Evolutionary conservation across 1,140 invertebrate species (phyloP).

Genomic region (Saccostrea echinata): DNA sequence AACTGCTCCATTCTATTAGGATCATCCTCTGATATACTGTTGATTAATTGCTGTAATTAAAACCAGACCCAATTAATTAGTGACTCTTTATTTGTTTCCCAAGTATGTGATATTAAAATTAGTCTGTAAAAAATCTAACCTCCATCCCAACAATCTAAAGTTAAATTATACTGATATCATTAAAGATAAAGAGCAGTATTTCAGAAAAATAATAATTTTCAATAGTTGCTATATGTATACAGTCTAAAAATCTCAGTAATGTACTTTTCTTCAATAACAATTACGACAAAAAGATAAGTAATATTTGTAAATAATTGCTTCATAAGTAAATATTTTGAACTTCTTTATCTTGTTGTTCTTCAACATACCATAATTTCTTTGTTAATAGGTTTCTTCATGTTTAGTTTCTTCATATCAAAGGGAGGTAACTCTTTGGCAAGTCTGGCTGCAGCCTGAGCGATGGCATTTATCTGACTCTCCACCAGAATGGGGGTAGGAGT

Average conservation of each 20-base stretch:
- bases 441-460: constrained; percentile 90
- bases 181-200: too few relatives aligned
- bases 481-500: constrained; percentile 77
- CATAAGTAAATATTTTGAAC: neutral
- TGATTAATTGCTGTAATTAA: neutral
- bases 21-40: constrained; percentile 55
- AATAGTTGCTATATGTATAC: too few relatives aligned
- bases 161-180: too few relatives aligned
- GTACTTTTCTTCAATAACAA: neutral
- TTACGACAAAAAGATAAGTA: neutral
- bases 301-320: neutral
- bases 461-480: constrained; percentile 90
- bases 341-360: neutral
- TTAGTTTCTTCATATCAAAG: constrained; percentile 92
- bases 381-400: constrained; percentile 94
- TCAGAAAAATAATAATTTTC: too few relatives aligned
- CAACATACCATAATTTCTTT: constrained; percentile 91
- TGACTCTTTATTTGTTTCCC: too few relatives aligned
- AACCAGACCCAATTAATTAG: neutral
- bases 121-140: too few relatives aligned
- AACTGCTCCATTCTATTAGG: constrained; percentile 90
- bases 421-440: constrained; percentile 91
- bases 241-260: neutral
- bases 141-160: too few relatives aligned
- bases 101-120: too few relatives aligned